Evolutionary conservation across 2,113 vertebrate species (phyloP), one percentile per base, ranked within the genome.

Genomic region (Podarcis cretensis): DNA sequence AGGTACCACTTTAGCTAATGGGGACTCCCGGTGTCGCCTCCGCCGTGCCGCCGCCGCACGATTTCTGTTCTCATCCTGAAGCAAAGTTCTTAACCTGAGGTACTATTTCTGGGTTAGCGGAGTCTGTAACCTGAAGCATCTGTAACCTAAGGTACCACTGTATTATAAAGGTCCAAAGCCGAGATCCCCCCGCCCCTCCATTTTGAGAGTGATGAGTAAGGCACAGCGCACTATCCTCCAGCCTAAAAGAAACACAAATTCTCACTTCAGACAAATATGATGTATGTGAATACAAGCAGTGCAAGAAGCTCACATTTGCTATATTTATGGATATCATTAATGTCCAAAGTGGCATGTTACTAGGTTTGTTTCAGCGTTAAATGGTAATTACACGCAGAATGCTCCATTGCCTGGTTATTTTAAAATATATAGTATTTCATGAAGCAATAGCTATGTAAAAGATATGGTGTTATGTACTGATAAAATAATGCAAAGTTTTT

Each of bases 401-500:
- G 1, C n/a, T 89, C 59, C 40, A 81, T 57, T 89, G 87, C 57
- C 69, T 69, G 71, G 48, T 83, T 92, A 86, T 91, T 93, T 71
- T 91, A 85, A 83, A 85, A 54, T 40, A 20, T 81, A 16, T 75
- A 86, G 54, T 88, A 86, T 94, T 63, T 83, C 78, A 30, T 92
- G 76, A 87, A 93, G 83, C 35, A 94, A 71, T 57, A 84, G 75
- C 87, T 89, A 14, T 94, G 23, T 65, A 81, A 89, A 95, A 92
- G 37, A 48, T 78, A 90, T 90, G 63, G 68, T 91, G 35, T 86
- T 83, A 92, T 90, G 48, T 74, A 76, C 90, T 89, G 94, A 87
- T 92, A 92, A 96, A 95, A 95, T 82, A 94, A 88, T 87, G 48
- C 80, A 93, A 93, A 88, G 35, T 20, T 40, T 74, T 23, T 35